These are phyloP conservation scores for Trileptium ribeirensis DNA, from an alignment of 2,888 invertebrate species.

Conservation along the genomic window DNA sequence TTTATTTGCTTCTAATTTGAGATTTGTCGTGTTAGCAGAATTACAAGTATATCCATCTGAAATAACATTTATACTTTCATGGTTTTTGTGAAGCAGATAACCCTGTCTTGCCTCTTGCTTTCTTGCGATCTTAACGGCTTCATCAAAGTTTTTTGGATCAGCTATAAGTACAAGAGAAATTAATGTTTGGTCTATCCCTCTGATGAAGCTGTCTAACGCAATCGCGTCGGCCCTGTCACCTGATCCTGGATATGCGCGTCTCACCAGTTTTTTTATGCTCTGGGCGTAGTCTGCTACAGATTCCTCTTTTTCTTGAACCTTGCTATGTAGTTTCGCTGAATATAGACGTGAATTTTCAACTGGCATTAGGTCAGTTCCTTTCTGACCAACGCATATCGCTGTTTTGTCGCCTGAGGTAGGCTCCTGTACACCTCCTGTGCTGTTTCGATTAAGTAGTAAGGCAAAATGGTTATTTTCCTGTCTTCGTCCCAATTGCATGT, in stretches of 20 bases:
- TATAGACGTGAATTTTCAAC: neutral
- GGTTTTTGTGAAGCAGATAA: no score
- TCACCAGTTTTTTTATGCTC: neutral
- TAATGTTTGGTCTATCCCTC: neutral
- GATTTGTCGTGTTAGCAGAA: no score
- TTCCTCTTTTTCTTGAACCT: neutral
- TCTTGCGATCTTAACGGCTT: neutral
- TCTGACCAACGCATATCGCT: neutral
- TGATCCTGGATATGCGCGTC: neutral
- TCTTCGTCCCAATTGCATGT: neutral
- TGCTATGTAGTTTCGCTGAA: neutral
- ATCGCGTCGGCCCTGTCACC: neutral
- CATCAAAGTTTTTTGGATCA: neutral
- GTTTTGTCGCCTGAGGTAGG: slow-evolving; percentile 36
- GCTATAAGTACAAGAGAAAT: neutral
- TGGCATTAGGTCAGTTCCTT: neutral
- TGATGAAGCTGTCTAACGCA: neutral
- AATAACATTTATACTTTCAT: no score
- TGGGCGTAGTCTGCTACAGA: neutral
- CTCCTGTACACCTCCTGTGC: neutral
- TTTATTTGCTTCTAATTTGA: no score
- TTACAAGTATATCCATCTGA: no score
- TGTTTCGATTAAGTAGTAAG: neutral
- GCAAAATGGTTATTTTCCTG: neutral
- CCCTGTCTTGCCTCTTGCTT: neutral